These are phyloP conservation scores for Ischnura elegans DNA, from an alignment of 2,888 invertebrate genomes.

Conservation along the genomic window DNA sequence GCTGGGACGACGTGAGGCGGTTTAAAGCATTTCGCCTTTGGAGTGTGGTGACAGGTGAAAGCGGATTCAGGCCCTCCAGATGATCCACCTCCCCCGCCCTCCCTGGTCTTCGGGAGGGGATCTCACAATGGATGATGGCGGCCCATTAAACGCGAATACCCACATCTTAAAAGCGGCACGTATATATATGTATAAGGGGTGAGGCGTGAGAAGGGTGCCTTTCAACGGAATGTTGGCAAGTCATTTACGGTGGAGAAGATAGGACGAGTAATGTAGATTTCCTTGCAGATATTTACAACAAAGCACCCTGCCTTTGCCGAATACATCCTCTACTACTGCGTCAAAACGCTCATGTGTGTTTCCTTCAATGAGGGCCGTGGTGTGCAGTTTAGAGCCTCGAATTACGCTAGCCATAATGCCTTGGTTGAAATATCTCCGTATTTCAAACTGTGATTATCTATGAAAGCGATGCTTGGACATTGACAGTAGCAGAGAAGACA, in stretches of 20 bases:
- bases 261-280: neutral
- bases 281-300: neutral
- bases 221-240: neutral
- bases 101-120: neutral
- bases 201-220: neutral
- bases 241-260: neutral
- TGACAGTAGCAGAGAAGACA: too few relatives aligned
- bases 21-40: neutral
- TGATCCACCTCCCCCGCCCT: neutral
- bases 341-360: too few relatives aligned
- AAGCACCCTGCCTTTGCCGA: neutral
- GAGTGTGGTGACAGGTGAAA: constrained; percentile 37
- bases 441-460: too few relatives aligned
- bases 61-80: constrained; percentile 7
- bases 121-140: constrained; percentile 27
- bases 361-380: too few relatives aligned
- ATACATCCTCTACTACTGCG: too few relatives aligned
- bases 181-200: neutral
- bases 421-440: too few relatives aligned
- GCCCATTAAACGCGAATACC: constrained; percentile 38
- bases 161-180: constrained; percentile 13
- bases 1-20: neutral
- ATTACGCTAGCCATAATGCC: too few relatives aligned
- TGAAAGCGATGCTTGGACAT: too few relatives aligned
- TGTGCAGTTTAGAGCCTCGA: too few relatives aligned